These are phyloP conservation scores for Trachelus troglodyta DNA, from an alignment of 2,888 invertebrate genomes.

Conservation along the genomic window DNA sequence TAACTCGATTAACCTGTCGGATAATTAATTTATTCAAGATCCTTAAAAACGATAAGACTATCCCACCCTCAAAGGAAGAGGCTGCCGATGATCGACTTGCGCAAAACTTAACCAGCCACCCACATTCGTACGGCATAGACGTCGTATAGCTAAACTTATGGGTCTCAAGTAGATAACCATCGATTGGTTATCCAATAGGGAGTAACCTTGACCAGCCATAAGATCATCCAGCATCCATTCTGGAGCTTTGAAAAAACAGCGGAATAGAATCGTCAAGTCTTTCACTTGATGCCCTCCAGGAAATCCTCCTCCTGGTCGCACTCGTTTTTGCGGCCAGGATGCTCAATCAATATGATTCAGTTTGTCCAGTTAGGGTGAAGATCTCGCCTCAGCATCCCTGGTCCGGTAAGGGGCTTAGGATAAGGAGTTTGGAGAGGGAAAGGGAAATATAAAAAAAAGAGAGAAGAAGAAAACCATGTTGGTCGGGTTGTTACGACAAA, in stretches of 20 bases:
- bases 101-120: slow-evolving; percentile 3
- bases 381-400: neutral
- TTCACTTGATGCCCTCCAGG: neutral
- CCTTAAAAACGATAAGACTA: slow-evolving; percentile 37
- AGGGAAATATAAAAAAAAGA: neutral
- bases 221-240: neutral
- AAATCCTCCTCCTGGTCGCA: neutral
- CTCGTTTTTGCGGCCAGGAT: slow-evolving; percentile 33
- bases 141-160: neutral
- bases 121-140: neutral
- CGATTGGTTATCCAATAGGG: neutral
- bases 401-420: slow-evolving; percentile 41
- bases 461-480: slow-evolving; percentile 34
- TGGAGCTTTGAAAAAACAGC: neutral
- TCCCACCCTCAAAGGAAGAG: slow-evolving; percentile 13
- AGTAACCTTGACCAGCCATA: neutral
- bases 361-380: slow-evolving; percentile 49
- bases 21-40: slow-evolving; percentile 55
- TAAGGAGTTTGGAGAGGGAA: slow-evolving; percentile 43
- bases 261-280: neutral
- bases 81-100: slow-evolving; percentile 22
- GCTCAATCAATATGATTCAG: slow-evolving; percentile 63
- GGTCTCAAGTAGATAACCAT: neutral
- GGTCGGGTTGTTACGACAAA: slow-evolving; percentile 63
- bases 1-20: slow-evolving; percentile 49